phyloP scores from a whole-genome alignment of 2,888 invertebrate genomes.

The Ophion ellenae region DNA sequence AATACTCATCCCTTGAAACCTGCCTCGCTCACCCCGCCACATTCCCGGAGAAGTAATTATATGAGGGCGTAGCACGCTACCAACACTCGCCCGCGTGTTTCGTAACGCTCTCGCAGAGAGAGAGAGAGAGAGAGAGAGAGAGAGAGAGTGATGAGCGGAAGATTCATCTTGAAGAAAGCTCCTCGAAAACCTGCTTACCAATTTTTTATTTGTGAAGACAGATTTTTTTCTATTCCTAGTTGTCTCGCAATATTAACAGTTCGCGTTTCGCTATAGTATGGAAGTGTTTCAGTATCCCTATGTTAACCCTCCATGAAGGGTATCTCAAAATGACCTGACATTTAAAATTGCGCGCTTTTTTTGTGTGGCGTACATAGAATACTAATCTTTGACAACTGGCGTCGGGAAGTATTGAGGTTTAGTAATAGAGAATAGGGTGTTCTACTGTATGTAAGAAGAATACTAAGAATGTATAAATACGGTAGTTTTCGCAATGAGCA shows the following conservation, averaged over 20 bases:
- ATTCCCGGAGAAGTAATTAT: slow-evolving; percentile 78
- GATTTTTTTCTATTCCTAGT: neutral
- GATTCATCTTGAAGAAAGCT: slow-evolving; percentile 44
- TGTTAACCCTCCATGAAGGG: too few species aligned
- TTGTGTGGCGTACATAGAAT: too few species aligned
- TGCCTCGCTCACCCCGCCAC: slow-evolving; percentile 25
- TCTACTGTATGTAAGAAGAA: too few species aligned
- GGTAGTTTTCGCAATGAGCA: too few species aligned
- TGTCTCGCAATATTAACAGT: neutral
- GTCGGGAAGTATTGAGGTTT: too few species aligned
- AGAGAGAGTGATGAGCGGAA: slow-evolving; percentile 28
- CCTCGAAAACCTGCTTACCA: neutral
- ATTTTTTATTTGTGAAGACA: neutral
- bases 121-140: slow-evolving; percentile 36
- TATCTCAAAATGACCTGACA: too few species aligned
- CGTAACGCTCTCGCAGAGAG: slow-evolving; percentile 43
- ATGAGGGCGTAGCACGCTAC: slow-evolving; percentile 78
- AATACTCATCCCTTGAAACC: slow-evolving; percentile 28
- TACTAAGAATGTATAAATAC: too few species aligned
- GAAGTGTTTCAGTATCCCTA: too few species aligned
- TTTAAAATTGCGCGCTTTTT: too few species aligned
- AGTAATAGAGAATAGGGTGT: too few species aligned
- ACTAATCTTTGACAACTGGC: too few species aligned
- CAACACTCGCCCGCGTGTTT: slow-evolving; percentile 64
- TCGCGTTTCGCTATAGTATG: too few species aligned